Conservation (phyloP, 2,113 vertebrate species). For the Alethe castanea region DNA sequence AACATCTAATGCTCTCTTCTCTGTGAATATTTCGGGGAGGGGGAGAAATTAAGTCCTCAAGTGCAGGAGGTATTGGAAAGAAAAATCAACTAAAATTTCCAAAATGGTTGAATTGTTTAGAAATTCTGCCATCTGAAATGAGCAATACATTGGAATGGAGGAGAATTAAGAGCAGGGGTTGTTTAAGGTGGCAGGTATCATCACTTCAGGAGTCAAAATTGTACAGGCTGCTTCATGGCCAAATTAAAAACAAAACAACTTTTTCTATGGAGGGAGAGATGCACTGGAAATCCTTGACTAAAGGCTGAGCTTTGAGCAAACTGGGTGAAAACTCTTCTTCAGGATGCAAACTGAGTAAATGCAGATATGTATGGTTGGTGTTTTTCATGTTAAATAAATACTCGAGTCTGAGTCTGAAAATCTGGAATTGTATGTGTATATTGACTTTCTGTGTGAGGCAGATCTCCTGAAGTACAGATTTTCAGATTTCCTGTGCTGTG, state of each 20-base stretch:
- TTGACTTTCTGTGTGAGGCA: background rate
- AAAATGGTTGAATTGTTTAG: background rate
- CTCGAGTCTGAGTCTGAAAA: background rate
- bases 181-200: background rate
- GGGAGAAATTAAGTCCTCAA: background rate
- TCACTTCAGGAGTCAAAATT: background rate
- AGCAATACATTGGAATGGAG: rapidly evolving
- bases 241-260: background rate
- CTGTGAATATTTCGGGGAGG: background rate
- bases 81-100: slow-evolving; percentile 2
- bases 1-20: slow-evolving; percentile 4
- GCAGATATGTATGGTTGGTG: rapidly evolving
- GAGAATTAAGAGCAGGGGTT: background rate
- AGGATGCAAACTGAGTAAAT: background rate
- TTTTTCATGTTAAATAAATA: background rate
- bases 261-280: background rate
- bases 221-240: background rate
- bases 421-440: rapidly evolving
- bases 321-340: background rate
- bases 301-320: background rate
- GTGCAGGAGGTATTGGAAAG: background rate
- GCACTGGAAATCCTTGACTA: background rate
- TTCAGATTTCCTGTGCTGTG: background rate
- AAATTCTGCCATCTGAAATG: background rate
- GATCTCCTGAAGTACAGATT: rapidly evolving